Evolutionary conservation across 2,888 invertebrate genomes (phyloP).

Genomic region (Ditula angustiorana): DNA sequence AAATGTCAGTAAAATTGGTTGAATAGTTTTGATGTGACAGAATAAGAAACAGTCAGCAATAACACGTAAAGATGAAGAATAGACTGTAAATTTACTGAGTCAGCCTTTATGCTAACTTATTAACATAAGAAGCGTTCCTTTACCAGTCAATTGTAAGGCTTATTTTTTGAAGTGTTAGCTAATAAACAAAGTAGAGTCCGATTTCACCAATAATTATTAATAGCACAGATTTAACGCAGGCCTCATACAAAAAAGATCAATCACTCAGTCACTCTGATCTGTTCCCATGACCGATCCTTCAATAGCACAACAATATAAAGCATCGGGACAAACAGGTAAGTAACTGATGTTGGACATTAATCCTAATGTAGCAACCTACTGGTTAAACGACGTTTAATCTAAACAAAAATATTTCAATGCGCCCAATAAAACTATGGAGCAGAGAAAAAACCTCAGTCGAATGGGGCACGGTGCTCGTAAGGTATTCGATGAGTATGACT

Average conservation of each 20-base stretch:
- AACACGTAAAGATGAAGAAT: too few relatives aligned
- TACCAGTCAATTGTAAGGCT: not conserved
- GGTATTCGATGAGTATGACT: constrained; percentile 80
- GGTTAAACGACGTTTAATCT: constrained; percentile 82
- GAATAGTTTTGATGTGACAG: not conserved
- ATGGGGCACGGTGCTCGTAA: constrained; percentile 72
- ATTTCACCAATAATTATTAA: constrained; percentile 2
- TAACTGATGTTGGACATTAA: constrained; percentile 82
- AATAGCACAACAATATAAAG: constrained; percentile 57
- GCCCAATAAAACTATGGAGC: constrained; percentile 78
- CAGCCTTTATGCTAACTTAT: too few relatives aligned
- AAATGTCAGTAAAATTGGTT: not conserved
- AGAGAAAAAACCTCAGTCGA: constrained; percentile 71
- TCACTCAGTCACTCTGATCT: constrained; percentile 41
- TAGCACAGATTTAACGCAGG: constrained; percentile 20
- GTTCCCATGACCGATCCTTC: constrained; percentile 63
- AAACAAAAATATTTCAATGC: constrained; percentile 84
- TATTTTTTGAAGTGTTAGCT: not conserved
- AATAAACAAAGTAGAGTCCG: not conserved
- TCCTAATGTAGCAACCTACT: constrained; percentile 81
- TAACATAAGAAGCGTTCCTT: not conserved
- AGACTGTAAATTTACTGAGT: too few relatives aligned
- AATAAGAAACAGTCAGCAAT: not conserved
- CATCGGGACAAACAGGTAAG: constrained; percentile 62
- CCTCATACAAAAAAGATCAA: constrained; percentile 24